Evolutionary conservation across 2,113 vertebrate genomes (phyloP).

Genomic region (Phalacrocorax carbo): DNA sequence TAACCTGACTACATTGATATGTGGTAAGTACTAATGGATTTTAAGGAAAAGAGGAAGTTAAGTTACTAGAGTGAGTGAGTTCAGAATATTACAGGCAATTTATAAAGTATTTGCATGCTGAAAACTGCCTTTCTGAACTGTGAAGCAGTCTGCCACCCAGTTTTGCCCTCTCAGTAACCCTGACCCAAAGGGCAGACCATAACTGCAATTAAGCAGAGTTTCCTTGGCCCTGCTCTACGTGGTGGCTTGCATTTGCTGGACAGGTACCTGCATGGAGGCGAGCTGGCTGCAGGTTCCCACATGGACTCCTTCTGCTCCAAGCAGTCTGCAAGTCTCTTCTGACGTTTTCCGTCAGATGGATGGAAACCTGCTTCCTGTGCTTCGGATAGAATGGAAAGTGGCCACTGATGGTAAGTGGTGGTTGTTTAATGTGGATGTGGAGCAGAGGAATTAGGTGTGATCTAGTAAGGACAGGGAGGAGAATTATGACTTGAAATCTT

Average conservation of each 20-base stretch:
- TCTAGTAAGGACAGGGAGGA: not conserved
- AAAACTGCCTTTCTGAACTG: not conserved
- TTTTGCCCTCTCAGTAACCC: not conserved
- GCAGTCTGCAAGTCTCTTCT: constrained; percentile 41
- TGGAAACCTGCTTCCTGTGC: constrained; percentile 62
- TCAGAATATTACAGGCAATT: not conserved
- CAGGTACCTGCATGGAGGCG: constrained; percentile 73
- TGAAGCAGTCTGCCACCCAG: not conserved
- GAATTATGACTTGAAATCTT: not conserved
- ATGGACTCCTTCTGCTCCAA: constrained; percentile 76
- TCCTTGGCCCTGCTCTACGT: not conserved
- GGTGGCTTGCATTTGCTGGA: not conserved
- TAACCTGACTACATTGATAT: not conserved
- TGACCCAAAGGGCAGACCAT: not conserved
- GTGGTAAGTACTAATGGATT: not conserved
- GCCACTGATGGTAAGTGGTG: constrained; percentile 72
- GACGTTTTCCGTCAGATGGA: not conserved
- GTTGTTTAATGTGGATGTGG: not conserved
- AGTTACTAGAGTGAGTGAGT: not conserved
- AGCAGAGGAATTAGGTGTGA: not conserved
- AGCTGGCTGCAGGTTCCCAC: constrained; percentile 64
- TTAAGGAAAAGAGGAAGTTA: not conserved
- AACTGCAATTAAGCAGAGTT: not conserved
- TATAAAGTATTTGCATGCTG: not conserved
- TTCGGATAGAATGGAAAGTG: constrained; percentile 70